Evolutionary conservation across 2,888 invertebrate species (phyloP), one percentile per base, ranked within the genome.

Genomic region (Apotomis turbidana): DNA sequence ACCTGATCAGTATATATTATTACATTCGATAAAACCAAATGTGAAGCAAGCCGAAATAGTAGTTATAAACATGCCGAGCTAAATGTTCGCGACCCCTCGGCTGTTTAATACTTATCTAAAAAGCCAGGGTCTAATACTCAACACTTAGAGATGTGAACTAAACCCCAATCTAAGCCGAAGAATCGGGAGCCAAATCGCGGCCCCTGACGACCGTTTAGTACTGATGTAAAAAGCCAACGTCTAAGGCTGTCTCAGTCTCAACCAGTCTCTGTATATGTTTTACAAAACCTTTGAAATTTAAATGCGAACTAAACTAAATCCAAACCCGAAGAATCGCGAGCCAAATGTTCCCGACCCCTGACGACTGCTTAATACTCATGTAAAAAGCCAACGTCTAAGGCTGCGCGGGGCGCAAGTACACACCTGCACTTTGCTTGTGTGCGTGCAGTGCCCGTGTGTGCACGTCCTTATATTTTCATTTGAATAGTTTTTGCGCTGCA

Each of bases 361-460:
- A 46, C 55, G 54, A 76, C 81, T 81, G 83, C 86, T 90, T 91
- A 90, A 87, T 86, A 87, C 85, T 87, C 91, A 88, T 90, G 92
- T 92, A 93, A 93, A 92, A 93, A 93, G 90, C 90, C 88, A 91
- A 89, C 90, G 91, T 93, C 93, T 93, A 92, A 93, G 93, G 92
- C 91, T 89, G 83, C 81, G 77, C 69, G 78, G 77, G 79, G 77
- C 76, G 76, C 80, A 79, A 85, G 80, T 85, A 88, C 82, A 87
- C 85, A 88, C 88, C 86, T 88, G 88, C 79, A 66, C 52, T 68
- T 64, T 74, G 59, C 58, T 73, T 80, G 84, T 87, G 90, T 88
- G 86, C 74, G 85, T 81, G 80, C 74, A 75, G 76, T 70, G 60
- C 27, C 27, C 79, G 78, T 80, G 79, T 83, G 85, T 87, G 90